Evolutionary conservation across 1,140 invertebrate genomes (phyloP), one percentile per base, ranked within the genome.

Genomic region (Asobara japonica): DNA sequence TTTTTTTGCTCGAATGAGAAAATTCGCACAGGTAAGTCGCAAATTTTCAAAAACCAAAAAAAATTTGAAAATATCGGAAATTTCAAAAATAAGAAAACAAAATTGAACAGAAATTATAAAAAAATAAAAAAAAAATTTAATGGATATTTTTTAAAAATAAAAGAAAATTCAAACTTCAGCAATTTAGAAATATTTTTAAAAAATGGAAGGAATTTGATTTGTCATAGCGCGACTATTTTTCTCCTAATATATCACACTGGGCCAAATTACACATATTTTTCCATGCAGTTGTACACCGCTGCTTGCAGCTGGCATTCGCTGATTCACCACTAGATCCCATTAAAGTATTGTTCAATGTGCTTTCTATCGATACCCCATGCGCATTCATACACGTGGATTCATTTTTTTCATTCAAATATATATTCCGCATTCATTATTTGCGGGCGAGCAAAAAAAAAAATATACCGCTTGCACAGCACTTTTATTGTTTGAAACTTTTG

Each of bases 401-500:
- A 16, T 62, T 30, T 29, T 62, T 31, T 62, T 16, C 25, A 8
- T 31, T 13, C n/a, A 31, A 3, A 16, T n/a, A 62, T 62, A 30
- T 31, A 31, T 62, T 62, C 31, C 31, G 30, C 29, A 30, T 62
- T 29, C 27, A 62, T 62, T 30, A 62, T 30, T 62, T 11, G 16
- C 27, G 29, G n/a, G 29, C 13, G 7, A 29, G 25, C 6, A 48
- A 16, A 48, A 0, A 62, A 62, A 31, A n/a, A 30, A 30, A 62
- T 62, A 30, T 62, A 62, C 18, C n/a, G 60, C 51, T 56, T 22
- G 20, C 51, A n/a, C 10, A 16, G 0, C 29, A 62, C 25, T 62
- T 62, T 62, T 31, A 62, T 62, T 62, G 60, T 62, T 62, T 62
- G 27, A 62, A 62, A 30, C 60, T 16, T 61, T 62, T 62, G 60